Base-by-base conservation (phyloP, 2,888 invertebrate genomes). In the Panorpa germanica region DNA sequence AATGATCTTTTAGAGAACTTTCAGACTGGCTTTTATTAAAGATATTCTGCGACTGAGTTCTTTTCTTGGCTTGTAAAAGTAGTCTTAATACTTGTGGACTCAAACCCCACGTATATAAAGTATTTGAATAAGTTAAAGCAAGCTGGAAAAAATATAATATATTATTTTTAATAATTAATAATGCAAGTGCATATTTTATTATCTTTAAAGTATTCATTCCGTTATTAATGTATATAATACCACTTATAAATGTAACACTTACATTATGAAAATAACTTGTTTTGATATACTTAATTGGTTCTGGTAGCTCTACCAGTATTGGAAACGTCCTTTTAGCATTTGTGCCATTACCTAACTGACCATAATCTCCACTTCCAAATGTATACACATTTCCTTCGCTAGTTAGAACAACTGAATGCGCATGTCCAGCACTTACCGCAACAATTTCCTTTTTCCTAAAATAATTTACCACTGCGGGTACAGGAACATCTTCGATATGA, bases 181-280 rank as follows among this genome's bases (percentile, higher is more conserved):
- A 4, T 18, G 17, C 8, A 33, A 21, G 28, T 26, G 12, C 11
- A 26, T 32, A 28, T 16, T 8, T n/a, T n/a, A 11, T 25, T 14
- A 17, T 11, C 25, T 16, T 5, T 11, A 26, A 21, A 11, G n/a
- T n/a, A n/a, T n/a, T n/a, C n/a, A n/a, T n/a, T n/a, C n/a, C n/a
- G n/a, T n/a, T n/a, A n/a, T n/a, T n/a, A n/a, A n/a, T n/a, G n/a
- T n/a, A n/a, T n/a, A n/a, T n/a, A n/a, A n/a, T n/a, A n/a, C n/a
- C n/a, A 15, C 9, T 15, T 25, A 26, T 16, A 32, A 32, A 17
- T 23, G 11, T 29, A 19, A 20, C 28, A 53, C 70, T 61, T 57
- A 78, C 78, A 55, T 70, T 77, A 44, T 78, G 76, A 53, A 81
- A 82, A 54, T 75, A 77, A 40, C 70, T 70, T 27, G 77, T 65